Evolutionary conservation across 2,888 invertebrate genomes (phyloP), one percentile per base, ranked within the genome.

Genomic region (Dryococelus australis): DNA sequence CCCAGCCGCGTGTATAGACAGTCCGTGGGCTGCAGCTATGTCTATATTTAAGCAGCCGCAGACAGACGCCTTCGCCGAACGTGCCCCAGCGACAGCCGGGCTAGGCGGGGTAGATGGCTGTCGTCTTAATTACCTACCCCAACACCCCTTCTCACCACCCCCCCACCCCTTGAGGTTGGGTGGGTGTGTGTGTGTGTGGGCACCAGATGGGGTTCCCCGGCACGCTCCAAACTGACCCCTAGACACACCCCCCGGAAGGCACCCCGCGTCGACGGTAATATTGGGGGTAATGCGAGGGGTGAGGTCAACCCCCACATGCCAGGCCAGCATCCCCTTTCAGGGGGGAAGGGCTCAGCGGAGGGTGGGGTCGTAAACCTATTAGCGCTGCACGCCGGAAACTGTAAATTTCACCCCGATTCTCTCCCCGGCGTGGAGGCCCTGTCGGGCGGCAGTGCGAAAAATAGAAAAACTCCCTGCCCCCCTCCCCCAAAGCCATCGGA

Each of bases 271-370:
- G 35, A 24, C 9, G 24, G 83, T 28, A 65, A 85, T 85, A 87
- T 87, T 87, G 87, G 87, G 87, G 87, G 87, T 87, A 87, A 87
- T 87, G 47, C 28, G 87, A 87, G 87, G 87, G 87, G 78, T 86
- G 83, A 83, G 35, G 12, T 28, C 35, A 35, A 83, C 83, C 83
- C 0, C 83, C 83, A 28, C 83, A 24, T 65, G 65, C 13, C 65
- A 8, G n/a, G 65, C 47, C 65, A 51, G 51, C 65, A 65, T 24
- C 65, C 65, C 65, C 65, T 65, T 24, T 12, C 65, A 65, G 65
- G 65, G 65, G 24, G 65, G 65, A 65, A 8, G 47, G 47, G 47
- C 16, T 47, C 47, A n/a, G n/a, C 47, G 65, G n/a, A 8, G n/a
- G 65, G 47, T 12, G n/a, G 28, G 83, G 28, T 35, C 83, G 83